Conservation (phyloP, 2,113 vertebrate species). For the Coracopsis vasa region DNA sequence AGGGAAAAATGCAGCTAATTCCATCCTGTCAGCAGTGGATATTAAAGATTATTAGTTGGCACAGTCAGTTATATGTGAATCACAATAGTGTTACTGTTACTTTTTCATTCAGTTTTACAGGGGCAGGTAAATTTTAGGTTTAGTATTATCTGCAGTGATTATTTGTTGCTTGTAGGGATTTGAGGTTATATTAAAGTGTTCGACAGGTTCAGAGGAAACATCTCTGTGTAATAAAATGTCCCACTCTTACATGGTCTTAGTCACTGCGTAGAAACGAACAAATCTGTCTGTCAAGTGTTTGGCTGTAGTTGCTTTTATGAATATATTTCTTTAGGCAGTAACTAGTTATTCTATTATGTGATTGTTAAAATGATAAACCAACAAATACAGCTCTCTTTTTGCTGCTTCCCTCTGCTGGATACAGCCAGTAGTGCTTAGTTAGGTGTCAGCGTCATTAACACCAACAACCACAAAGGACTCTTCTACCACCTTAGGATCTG, state of each 20-base stretch:
- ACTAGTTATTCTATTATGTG: not conserved
- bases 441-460: not conserved
- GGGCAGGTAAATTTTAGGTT: slow-evolving; percentile 69
- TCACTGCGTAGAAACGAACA: not conserved
- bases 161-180: slow-evolving; percentile 7
- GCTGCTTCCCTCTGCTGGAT: slow-evolving; percentile 59
- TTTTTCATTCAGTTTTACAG: slow-evolving; percentile 82
- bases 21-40: slow-evolving; percentile 97
- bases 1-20: slow-evolving; percentile 89
- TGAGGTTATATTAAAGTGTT: not conserved
- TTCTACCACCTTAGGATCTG: not conserved
- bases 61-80: slow-evolving; percentile 76
- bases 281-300: not conserved
- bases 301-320: not conserved
- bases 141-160: slow-evolving; percentile 68
- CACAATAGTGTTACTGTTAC: slow-evolving; percentile 92
- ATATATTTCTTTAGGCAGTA: not conserved
- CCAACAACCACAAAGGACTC: not conserved
- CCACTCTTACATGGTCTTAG: not conserved
- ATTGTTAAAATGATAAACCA: slow-evolving; percentile 4
- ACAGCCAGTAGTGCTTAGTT: slow-evolving; percentile 1
- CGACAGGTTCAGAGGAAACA: slow-evolving; percentile 16
- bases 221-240: not conserved
- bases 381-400: slow-evolving; percentile 20
- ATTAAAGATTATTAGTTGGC: slow-evolving; percentile 90